Conservation (phyloP, 2,888 invertebrate genomes). For the Drosophila setosimentum region DNA sequence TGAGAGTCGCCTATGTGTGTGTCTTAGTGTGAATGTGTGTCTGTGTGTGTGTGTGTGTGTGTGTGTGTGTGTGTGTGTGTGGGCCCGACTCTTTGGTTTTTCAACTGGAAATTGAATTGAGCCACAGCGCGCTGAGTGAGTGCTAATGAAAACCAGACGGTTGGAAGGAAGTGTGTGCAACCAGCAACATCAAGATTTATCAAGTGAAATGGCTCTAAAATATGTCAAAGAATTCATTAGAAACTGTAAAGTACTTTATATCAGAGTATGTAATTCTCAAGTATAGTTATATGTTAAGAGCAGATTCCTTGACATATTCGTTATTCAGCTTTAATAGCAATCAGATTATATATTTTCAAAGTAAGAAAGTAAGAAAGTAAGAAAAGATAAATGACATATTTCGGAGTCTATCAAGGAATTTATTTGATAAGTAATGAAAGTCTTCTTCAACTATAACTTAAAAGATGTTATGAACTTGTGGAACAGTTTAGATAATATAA, state of each 20-base stretch:
- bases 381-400: neutral
- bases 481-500: neutral
- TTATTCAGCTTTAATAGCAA: neutral
- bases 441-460: neutral
- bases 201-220: conserved; percentile 5
- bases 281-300: neutral
- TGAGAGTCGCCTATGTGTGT: conserved; percentile 14
- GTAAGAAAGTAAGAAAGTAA: neutral
- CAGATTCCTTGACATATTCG: neutral
- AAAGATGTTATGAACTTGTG: neutral
- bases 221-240: conserved; percentile 6
- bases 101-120: conserved; percentile 48
- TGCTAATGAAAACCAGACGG: conserved; percentile 41
- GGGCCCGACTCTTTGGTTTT: conserved; percentile 25
- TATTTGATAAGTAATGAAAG: neutral
- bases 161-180: neutral
- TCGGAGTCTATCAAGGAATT: neutral
- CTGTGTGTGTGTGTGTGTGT: conserved; percentile 9
- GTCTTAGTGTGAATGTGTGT: conserved; percentile 8
- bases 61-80: conserved; percentile 1
- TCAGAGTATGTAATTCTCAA: neutral
- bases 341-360: neutral
- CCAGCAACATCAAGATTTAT: conserved; percentile 10
- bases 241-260: neutral
- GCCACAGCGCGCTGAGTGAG: conserved; percentile 21